phyloP scores from a whole-genome alignment of 2,797 vertebrate species.

The Argyrosomus regius region DNA sequence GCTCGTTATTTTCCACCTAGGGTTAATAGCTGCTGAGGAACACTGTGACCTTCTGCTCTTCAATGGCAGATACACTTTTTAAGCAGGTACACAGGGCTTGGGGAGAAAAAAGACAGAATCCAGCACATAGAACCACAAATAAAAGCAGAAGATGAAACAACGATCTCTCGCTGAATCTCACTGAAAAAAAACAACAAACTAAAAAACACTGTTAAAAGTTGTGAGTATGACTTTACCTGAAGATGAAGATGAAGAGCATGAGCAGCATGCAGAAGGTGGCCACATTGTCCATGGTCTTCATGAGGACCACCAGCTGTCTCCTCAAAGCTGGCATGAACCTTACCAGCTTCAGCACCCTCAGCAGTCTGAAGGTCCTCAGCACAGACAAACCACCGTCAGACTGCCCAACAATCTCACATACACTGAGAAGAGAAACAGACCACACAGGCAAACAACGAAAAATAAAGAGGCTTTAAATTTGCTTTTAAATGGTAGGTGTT shows the following conservation, averaged over 20 bases:
- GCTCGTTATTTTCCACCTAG: slow-evolving; percentile 49
- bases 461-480: background rate
- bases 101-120: background rate
- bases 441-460: background rate
- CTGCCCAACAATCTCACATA: slow-evolving; percentile 96
- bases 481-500: background rate
- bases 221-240: slow-evolving; percentile 86
- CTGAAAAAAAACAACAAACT: background rate
- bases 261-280: slow-evolving; percentile 99
- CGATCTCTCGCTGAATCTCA: background rate
- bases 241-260: slow-evolving; percentile 98
- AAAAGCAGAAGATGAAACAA: slow-evolving; percentile 3
- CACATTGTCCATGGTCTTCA: slow-evolving; percentile 99
- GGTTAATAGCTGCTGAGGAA: slow-evolving; percentile 41
- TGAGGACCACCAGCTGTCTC: slow-evolving; percentile 96
- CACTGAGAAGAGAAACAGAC: slow-evolving; percentile 74
- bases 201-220: too few species aligned
- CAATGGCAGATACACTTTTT: slow-evolving; percentile 11
- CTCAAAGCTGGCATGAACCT: slow-evolving; percentile 97
- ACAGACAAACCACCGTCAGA: slow-evolving; percentile 94
- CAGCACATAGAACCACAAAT: background rate
- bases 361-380: slow-evolving; percentile 93
- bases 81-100: slow-evolving; percentile 6
- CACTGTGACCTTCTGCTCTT: slow-evolving; percentile 26
- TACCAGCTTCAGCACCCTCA: slow-evolving; percentile 96